Conservation (phyloP, 2,888 invertebrate species). For the Fabriciana adippe region DNA sequence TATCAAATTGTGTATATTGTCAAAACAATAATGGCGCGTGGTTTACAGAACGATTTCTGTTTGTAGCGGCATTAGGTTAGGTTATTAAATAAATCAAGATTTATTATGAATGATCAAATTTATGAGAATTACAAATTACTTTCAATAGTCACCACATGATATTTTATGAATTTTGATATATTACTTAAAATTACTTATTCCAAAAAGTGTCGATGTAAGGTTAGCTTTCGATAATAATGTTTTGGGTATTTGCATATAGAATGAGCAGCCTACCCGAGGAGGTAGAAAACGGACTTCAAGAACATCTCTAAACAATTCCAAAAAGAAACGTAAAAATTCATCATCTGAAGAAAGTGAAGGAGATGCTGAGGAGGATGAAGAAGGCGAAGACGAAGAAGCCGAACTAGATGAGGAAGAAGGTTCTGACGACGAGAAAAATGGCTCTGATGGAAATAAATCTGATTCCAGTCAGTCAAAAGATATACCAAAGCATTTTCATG, state of each 20-base stretch:
- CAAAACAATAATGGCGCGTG: conserved; percentile 41
- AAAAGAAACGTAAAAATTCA: conserved; percentile 76
- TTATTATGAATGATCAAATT: no score
- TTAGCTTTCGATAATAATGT: background rate
- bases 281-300: conserved; percentile 68
- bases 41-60: conserved; percentile 30
- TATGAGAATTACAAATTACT: no score
- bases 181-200: background rate
- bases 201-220: background rate
- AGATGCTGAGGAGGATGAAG: conserved; percentile 70
- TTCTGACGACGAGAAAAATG: conserved; percentile 80
- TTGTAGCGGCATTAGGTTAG: conserved; percentile 39
- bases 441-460: conserved; percentile 78
- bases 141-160: no score
- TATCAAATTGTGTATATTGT: conserved; percentile 16
- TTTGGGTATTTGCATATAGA: conserved; percentile 46
- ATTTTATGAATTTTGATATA: background rate
- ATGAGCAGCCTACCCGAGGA: conserved; percentile 63
- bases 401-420: conserved; percentile 77
- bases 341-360: conserved; percentile 75
- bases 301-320: conserved; percentile 64
- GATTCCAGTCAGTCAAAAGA: conserved; percentile 81
- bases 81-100: conserved; percentile 9
- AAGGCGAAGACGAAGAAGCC: conserved; percentile 72
- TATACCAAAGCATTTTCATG: conserved; percentile 81